Base-by-base conservation (phyloP, 1,140 invertebrate genomes). In the Cyclargus thomasi region DNA sequence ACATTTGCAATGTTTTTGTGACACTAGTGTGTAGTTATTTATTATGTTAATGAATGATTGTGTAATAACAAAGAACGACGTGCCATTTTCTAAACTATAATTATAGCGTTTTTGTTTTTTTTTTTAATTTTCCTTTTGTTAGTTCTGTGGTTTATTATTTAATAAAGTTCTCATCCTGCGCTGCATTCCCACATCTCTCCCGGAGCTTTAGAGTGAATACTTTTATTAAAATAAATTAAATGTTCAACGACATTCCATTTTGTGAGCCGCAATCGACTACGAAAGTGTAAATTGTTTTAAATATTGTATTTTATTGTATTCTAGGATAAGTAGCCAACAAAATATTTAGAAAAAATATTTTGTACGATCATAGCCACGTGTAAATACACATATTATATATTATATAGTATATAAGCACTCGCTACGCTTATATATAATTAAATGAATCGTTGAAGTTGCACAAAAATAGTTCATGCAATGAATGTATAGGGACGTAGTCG, bases 321-420 rank as follows among this genome's bases (percentile, higher is more conserved):
- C 65, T 71, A 66, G 70, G 74, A 65, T 79, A 79, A 81, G 74
- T 77, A 79, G 78, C 62, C 70, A 76, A 70, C 70, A 76, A 83
- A 80, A 82, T 80, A 81, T 81, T 80, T 81, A 82, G 76, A 70
- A 80, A 65, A 82, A 86, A 83, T 85, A 77, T 86, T 81, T 83
- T 87, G 78, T 85, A 85, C 71, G 68, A 67, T 74, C n/a, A 70
- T 70, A 70, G 64, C 66, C 64, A 68, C 70, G 75, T 59, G 76
- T 80, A 82, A 76, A 79, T 83, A 81, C 74, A 78, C 74, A 67
- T 67, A 66, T 68, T 68, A n/a, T n/a, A 72, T 29, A 29, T 29
- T 4, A 29, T 74, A 69, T 67, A 72, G 70, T 71, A 74, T 72
- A 67, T 74, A 73, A 78, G 83, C 81, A 75, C 70, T 74, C 67